Base-by-base conservation (phyloP, 2,113 vertebrate genomes). In the Procavia capensis region DNA sequence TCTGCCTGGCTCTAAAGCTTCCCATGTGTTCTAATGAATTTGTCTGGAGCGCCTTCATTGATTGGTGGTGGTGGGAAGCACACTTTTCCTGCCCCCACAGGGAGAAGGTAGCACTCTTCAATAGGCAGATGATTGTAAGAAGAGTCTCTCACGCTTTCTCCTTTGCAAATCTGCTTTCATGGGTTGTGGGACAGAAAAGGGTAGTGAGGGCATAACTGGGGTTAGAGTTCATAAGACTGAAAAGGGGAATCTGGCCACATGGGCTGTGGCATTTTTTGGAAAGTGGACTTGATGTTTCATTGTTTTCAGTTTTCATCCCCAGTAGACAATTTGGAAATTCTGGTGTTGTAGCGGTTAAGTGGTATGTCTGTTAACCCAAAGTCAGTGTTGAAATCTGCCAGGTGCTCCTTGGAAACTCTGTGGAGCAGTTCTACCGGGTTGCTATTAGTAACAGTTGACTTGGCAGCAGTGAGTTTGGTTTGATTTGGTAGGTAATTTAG, bases 1-100 rank as follows among this genome's bases (percentile, higher is more conserved):
- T 68, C 19, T 45, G 2, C 76, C 43, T 3, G 57, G 50, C 9
- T n/a, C 27, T 41, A 94, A 86, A 22, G 2, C 4, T 13, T 66
- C 14, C 6, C 13, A 10, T 82, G 29, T 29, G 39, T 79, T 93
- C 20, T 22, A 3, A n/a, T 11, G 27, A 41, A 39, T 79, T 80
- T 87, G 13, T 25, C 27, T 57, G n/a, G 57, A n/a, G 17, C 34
- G 22, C 6, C 11, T 80, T 84, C 14, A 5, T 78, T 29, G 27
- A 80, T 9, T 54, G n/a, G 29, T 79, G 24, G 6, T 13, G 19
- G 13, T 34, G 3, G 16, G 27, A 41, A 72, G 0, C 24, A 50
- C 7, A 13, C 17, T 19, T 31, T 19, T 16, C 85, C 19, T 1
- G 54, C 3, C 14, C 2, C 19, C 34, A 39, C 1, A 5, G 3